Conservation (phyloP, 2,113 vertebrate species). For the Saccopteryx bilineata region DNA sequence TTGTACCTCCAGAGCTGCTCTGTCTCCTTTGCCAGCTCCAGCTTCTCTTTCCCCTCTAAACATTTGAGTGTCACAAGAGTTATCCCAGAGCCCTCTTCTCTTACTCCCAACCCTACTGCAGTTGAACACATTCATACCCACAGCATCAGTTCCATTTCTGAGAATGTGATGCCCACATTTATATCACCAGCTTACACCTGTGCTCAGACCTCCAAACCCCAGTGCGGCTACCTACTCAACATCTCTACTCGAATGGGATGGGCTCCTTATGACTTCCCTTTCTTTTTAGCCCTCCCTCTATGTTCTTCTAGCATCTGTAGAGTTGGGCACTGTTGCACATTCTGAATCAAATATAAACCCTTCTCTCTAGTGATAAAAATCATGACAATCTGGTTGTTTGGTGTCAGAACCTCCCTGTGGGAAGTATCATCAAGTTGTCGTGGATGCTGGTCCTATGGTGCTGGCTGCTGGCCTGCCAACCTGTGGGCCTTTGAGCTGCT, state of each 20-base stretch:
- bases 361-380: background rate
- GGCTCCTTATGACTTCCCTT: background rate
- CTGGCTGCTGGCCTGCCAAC: background rate
- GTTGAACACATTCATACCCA: no score
- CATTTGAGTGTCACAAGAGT: background rate
- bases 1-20: background rate
- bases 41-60: background rate
- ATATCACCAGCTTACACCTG: background rate
- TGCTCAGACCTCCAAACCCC: background rate
- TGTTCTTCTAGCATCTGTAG: background rate
- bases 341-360: background rate
- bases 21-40: background rate
- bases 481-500: background rate
- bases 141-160: background rate
- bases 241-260: background rate
- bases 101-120: background rate
- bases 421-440: background rate
- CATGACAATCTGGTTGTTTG: background rate
- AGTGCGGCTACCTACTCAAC: background rate
- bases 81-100: background rate
- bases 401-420: background rate
- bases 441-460: background rate
- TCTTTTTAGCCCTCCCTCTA: background rate
- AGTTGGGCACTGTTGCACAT: background rate
- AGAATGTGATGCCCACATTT: background rate